phyloP scores from a whole-genome alignment of 1,140 invertebrate species.

The Cyphomyrmex costatus region DNA sequence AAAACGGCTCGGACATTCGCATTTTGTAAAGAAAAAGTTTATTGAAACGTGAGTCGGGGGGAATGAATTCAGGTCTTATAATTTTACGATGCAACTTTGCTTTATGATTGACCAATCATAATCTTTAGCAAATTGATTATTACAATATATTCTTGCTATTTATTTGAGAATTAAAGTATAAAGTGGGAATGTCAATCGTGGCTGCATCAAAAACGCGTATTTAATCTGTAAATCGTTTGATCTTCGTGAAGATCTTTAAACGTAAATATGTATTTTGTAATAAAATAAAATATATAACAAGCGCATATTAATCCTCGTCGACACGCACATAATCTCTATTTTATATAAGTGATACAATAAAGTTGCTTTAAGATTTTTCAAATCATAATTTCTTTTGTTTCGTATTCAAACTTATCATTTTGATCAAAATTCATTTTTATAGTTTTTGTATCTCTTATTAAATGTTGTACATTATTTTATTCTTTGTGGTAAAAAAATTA shows the following conservation, averaged over 20 bases:
- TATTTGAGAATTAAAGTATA: neutral
- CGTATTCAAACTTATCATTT: constrained; percentile 1
- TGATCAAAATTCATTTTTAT: neutral
- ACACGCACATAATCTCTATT: neutral
- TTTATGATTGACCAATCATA: neutral
- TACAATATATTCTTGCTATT: neutral
- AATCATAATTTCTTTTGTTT: neutral
- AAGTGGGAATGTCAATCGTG: neutral
- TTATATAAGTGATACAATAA: neutral
- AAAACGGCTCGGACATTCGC: constrained; percentile 59
- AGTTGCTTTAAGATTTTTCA: neutral
- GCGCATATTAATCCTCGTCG: neutral
- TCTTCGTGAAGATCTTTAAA: neutral
- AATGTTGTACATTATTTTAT: constrained; percentile 2
- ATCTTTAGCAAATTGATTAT: neutral
- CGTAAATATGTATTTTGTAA: neutral
- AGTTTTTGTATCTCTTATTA: neutral
- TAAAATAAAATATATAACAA: neutral
- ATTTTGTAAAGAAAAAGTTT: neutral
- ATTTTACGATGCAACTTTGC: neutral
- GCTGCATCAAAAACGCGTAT: neutral
- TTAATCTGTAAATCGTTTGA: neutral
- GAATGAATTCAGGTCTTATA: constrained; percentile 4
- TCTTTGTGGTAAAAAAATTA: neutral
- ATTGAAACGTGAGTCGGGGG: constrained; percentile 40